Conservation (phyloP, 2,797 vertebrate genomes). For the Zalophus californianus region DNA sequence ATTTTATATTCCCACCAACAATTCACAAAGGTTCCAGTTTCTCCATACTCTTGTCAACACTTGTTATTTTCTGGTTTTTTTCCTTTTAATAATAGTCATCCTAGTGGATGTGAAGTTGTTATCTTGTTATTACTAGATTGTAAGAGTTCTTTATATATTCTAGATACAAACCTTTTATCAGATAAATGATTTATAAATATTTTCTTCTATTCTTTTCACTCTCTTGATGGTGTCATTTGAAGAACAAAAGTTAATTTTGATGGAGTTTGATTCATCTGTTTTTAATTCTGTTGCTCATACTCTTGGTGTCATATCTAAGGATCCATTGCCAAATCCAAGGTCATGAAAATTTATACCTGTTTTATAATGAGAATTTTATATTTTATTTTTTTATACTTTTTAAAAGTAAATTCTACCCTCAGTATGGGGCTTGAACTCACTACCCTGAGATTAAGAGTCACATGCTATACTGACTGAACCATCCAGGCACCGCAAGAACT, state of each 20-base stretch:
- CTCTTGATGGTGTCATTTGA: neutral
- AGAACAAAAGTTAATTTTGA: neutral
- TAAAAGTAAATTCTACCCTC: neutral
- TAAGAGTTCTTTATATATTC: conserved; percentile 28
- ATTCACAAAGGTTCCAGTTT: neutral
- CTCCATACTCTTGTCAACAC: neutral
- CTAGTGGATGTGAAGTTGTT: neutral
- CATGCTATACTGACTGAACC: neutral
- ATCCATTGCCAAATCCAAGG: neutral
- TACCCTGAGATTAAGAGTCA: neutral
- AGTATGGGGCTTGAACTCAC: neutral
- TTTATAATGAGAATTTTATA: conserved; percentile 26
- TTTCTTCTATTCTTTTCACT: neutral
- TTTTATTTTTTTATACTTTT: neutral
- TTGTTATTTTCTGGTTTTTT: neutral
- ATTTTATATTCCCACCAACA: neutral
- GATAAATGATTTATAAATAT: neutral
- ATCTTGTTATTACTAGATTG: neutral
- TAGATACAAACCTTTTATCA: neutral
- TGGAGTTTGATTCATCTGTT: neutral
- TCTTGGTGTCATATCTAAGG: neutral
- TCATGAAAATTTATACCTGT: neutral
- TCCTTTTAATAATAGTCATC: neutral
- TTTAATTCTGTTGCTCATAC: neutral
- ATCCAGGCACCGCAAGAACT: neutral